A percentile compares a stretch with the other conserved stretches of the same genome.
Evolutionary conservation across 2,888 invertebrate species (phyloP).

Genomic region (Oxytorus armatus): DNA sequence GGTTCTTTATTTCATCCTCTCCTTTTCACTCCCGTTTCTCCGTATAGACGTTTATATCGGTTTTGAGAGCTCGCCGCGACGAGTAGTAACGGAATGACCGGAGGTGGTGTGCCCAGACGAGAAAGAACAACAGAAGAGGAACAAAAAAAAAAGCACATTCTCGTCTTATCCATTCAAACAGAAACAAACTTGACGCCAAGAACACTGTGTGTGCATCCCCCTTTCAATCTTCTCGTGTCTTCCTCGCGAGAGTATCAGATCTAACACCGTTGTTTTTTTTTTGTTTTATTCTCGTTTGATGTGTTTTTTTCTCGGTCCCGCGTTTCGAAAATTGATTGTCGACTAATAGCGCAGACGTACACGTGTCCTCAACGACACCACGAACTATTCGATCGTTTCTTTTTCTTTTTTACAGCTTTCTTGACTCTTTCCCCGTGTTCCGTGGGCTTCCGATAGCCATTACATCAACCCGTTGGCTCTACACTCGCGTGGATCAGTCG

Average conservation of each 20-base stretch:
- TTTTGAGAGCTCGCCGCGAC: slow-evolving; percentile 44
- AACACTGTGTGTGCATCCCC: slow-evolving; percentile 17
- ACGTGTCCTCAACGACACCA: slow-evolving; percentile 7
- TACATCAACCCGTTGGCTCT: slow-evolving; percentile 43
- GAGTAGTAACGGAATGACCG: slow-evolving; percentile 45
- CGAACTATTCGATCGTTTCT: slow-evolving; percentile 1
- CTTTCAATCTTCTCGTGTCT: slow-evolving; percentile 3
- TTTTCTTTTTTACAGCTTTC: background rate
- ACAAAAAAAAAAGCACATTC: slow-evolving; percentile 55
- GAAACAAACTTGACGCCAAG: slow-evolving; percentile 63
- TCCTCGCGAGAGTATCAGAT: background rate
- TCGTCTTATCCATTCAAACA: slow-evolving; percentile 54
- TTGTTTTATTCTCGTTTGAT: background rate
- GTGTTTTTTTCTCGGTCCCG: background rate
- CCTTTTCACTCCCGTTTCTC: slow-evolving; percentile 22
- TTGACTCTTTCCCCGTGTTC: background rate
- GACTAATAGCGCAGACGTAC: slow-evolving; percentile 8
- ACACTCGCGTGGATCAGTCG: slow-evolving; percentile 42
- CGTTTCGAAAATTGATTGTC: slow-evolving; percentile 22
- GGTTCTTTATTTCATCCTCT: no score
- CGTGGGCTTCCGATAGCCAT: slow-evolving; percentile 19
- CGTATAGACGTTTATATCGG: slow-evolving; percentile 42
- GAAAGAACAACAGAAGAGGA: slow-evolving; percentile 4
- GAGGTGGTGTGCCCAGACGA: slow-evolving; percentile 37
- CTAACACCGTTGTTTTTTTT: background rate